Conservation (phyloP, 2,888 invertebrate species). For the Sclerodermus sp. region DNA sequence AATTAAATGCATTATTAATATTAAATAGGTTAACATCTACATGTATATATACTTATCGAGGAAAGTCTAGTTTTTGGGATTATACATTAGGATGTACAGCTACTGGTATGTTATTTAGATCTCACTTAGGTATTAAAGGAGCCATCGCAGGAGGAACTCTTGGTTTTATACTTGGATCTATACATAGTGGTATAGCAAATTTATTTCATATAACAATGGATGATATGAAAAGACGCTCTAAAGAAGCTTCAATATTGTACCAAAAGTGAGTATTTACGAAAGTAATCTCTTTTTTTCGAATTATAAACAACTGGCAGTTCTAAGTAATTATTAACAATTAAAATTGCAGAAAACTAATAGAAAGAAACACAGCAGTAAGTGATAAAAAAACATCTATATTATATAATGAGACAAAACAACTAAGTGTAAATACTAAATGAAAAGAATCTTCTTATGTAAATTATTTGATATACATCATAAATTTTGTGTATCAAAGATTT, state of each 20-base stretch:
- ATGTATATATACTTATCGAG: constrained; percentile 68
- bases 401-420: no score
- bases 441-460: not conserved
- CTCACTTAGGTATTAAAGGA: constrained; percentile 69
- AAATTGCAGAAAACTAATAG: no score
- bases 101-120: constrained; percentile 70
- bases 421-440: not conserved
- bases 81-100: constrained; percentile 68
- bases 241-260: not conserved
- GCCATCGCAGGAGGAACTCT: constrained; percentile 68
- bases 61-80: constrained; percentile 69
- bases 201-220: constrained; percentile 42
- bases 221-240: not conserved
- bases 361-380: no score
- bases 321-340: no score
- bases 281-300: not conserved
- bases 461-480: not conserved
- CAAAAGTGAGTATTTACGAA: not conserved
- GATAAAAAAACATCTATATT: no score
- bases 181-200: constrained; percentile 64
- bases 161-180: constrained; percentile 65
- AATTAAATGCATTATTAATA: constrained; percentile 3
- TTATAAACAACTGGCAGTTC: no score
- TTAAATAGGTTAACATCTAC: constrained; percentile 66
- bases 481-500: not conserved